phyloP scores from a whole-genome alignment of 2,113 vertebrate species.

The Canis aureus region DNA sequence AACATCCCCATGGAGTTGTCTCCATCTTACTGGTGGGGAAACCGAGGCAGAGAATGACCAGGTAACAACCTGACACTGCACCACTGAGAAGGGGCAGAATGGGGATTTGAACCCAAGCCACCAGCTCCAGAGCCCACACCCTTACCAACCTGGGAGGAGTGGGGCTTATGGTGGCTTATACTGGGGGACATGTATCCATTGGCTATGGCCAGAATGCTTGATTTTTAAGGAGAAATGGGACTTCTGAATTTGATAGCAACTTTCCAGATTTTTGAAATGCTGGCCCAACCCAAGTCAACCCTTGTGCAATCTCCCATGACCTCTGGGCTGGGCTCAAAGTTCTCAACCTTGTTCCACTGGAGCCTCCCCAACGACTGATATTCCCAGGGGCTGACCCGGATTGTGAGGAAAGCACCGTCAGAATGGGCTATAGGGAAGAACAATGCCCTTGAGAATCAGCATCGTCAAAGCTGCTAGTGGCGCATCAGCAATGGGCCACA shows the following conservation, averaged over 20 bases:
- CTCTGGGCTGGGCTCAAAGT: conserved; percentile 31
- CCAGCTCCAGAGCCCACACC: neutral
- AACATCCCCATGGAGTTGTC: neutral
- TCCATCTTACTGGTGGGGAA: neutral
- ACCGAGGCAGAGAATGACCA: neutral
- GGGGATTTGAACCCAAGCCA: neutral
- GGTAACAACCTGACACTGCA: neutral
- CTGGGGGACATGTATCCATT: neutral
- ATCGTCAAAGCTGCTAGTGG: fast-evolving
- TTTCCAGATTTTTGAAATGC: conserved; percentile 43
- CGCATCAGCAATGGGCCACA: fast-evolving
- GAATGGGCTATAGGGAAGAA: neutral
- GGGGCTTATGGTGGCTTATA: neutral
- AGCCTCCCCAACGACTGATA: neutral
- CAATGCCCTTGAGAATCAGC: neutral
- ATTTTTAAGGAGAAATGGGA: neutral
- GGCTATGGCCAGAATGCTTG: neutral
- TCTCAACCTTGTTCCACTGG: neutral
- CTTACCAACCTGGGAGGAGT: neutral
- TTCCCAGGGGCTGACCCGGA: conserved; percentile 8
- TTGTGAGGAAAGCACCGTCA: neutral
- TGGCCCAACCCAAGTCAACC: neutral
- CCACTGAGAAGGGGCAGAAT: neutral
- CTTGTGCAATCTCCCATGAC: neutral
- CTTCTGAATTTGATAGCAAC: conserved; percentile 1